Base-by-base conservation (phyloP, 2,888 invertebrate genomes). In the Drosophila parthenogenetica region DNA sequence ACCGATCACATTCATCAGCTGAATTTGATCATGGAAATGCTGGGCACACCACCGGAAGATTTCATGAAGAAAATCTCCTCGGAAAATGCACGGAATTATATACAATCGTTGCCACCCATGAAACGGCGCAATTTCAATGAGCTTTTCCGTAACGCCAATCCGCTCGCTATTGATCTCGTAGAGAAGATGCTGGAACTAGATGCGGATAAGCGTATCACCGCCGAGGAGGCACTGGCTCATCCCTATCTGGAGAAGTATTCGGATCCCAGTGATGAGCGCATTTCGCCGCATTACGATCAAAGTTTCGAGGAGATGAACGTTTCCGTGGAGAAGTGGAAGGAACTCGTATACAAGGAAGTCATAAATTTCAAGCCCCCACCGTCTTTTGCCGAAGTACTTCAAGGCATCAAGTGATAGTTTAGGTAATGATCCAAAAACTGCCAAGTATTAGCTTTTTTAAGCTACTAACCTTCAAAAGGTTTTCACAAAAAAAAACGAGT, bases 1-100 rank as follows among this genome's bases (percentile, higher is more conserved):
- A 96, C 97, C 70, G 99, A 99, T 94, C 99, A 98, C 98, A 98
- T 99, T 93, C 98, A 99, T 93, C 99, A 99, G 93, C 94, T 99
- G 92, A 98, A 98, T 93, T 95, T 98, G 93, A 99, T 99, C 90
- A 97, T 99, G 97, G 97, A 97, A 93, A 95, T 99, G 90, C 95
- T 98, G 90, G 99, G 99, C 80, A 99, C 98, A 79, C 99, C 99
- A 55, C 95, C 94, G 90, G 96, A 96, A 90, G 98, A 98, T 93
- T 96, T 99, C 90, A 96, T 98, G 95, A 94, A 95, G 93, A 98
- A 98, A 95, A 99, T 99, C 92, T 97, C 98, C 81, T 98, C 98
- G 78, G 98, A 98, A 93, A 98, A 98, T 94, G 99, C 99, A 14
- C 94, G 98, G 81, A 98, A 96, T 91, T 99, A 99, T 92, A 99